These are phyloP conservation scores for Cinclus mexicanus DNA, from an alignment of 2,113 vertebrate genomes.

Conservation along the genomic window DNA sequence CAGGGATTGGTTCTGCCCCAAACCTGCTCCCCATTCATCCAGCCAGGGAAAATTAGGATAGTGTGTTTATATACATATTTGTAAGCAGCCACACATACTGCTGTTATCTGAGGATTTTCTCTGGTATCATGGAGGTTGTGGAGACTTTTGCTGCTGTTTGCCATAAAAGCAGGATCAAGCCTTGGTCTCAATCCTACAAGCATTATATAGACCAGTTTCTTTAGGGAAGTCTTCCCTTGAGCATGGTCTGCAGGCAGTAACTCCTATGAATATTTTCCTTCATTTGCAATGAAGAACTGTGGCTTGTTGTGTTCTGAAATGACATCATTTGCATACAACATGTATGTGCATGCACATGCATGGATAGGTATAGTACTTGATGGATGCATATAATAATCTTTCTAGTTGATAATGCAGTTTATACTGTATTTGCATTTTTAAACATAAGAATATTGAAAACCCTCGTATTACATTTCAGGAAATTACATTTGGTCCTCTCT, in stretches of 20 bases:
- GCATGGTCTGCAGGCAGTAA: background rate
- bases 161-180: background rate
- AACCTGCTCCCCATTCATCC: background rate
- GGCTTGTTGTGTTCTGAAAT: background rate
- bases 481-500: slow-evolving; percentile 72
- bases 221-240: background rate
- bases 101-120: background rate
- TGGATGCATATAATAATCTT: slow-evolving; percentile 25
- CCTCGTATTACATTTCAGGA: slow-evolving; percentile 19
- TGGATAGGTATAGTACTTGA: background rate
- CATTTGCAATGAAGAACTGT: background rate
- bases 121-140: background rate
- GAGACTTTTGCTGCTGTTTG: background rate
- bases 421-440: slow-evolving; percentile 20
- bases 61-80: background rate
- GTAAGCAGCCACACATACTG: background rate
- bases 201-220: background rate
- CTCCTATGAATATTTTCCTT: background rate
- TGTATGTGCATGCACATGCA: slow-evolving; percentile 60
- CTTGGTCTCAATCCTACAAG: background rate
- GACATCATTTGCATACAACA: background rate
- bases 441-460: slow-evolving; percentile 60
- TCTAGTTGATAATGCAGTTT: background rate
- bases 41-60: background rate
- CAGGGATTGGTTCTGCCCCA: background rate